These are phyloP conservation scores for Phrynocephalus vlangalii DNA, from an alignment of 2,797 vertebrate species.

Conservation along the genomic window DNA sequence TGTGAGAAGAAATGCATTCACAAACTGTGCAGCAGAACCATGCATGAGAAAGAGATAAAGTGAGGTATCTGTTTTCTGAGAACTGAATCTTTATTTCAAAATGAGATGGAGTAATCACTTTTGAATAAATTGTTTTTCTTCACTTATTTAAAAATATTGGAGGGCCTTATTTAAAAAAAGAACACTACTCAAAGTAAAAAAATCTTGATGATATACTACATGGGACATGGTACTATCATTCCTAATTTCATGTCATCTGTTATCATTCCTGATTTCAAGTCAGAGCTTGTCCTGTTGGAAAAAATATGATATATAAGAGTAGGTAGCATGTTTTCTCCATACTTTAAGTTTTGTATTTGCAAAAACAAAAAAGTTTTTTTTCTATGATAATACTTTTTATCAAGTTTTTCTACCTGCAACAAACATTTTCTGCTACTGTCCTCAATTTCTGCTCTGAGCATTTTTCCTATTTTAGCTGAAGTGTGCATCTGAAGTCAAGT, in stretches of 20 bases:
- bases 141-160: background rate
- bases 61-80: background rate
- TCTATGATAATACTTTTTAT: conserved; percentile 18
- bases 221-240: background rate
- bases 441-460: background rate
- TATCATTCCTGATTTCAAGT: background rate
- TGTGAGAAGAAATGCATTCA: too few relatives aligned
- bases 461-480: background rate
- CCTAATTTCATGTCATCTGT: too few relatives aligned
- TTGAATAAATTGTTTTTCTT: too few relatives aligned
- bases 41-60: too few relatives aligned
- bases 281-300: background rate
- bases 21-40: too few relatives aligned
- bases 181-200: background rate
- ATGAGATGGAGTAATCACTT: background rate
- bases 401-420: background rate
- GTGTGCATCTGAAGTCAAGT: conserved; percentile 25
- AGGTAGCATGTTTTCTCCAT: conserved; percentile 37
- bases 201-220: background rate
- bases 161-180: background rate
- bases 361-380: background rate
- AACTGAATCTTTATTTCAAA: background rate
- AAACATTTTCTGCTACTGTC: background rate
- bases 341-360: conserved; percentile 31
- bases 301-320: conserved; percentile 1